phyloP scores from a whole-genome alignment of 2,113 vertebrate species.

The Bettongia penicillata region DNA sequence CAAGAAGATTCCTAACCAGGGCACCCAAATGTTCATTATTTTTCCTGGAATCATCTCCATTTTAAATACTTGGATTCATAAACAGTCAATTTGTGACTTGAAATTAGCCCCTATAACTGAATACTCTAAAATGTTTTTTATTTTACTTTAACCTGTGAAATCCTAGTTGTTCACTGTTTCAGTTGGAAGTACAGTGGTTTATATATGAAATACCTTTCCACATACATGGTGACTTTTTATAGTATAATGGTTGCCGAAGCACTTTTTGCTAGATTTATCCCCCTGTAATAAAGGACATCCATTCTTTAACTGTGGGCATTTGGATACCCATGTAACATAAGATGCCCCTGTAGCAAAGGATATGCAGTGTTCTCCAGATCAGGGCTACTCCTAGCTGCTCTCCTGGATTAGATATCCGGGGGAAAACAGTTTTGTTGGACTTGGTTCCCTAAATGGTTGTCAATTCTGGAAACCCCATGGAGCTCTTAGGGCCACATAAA shows the following conservation, averaged over 20 bases:
- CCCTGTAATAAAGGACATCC: background rate
- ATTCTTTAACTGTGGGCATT: background rate
- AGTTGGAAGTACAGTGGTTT: background rate
- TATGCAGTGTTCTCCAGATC: background rate
- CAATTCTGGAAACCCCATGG: constrained; percentile 16
- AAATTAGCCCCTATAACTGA: constrained; percentile 12
- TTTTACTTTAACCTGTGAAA: constrained; percentile 47
- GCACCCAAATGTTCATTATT: constrained; percentile 26
- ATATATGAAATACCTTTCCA: background rate
- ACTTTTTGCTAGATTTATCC: constrained; percentile 29
- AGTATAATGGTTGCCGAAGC: background rate
- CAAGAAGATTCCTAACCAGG: constrained; percentile 31
- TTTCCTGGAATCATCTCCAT: constrained; percentile 7
- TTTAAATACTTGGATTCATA: constrained; percentile 56
- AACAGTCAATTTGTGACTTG: constrained; percentile 38
- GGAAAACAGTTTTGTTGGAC: constrained; percentile 8
- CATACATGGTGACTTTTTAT: background rate
- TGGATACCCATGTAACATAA: background rate
- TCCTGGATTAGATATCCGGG: constrained; percentile 6
- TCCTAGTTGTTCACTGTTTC: constrained; percentile 24
- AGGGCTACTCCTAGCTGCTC: constrained; percentile 8
- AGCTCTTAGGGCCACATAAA: background rate
- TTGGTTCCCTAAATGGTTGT: background rate
- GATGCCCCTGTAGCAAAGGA: background rate
- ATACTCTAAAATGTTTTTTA: background rate